Conservation (phyloP, 2,888 invertebrate species). For the Sussaba pulchella region DNA sequence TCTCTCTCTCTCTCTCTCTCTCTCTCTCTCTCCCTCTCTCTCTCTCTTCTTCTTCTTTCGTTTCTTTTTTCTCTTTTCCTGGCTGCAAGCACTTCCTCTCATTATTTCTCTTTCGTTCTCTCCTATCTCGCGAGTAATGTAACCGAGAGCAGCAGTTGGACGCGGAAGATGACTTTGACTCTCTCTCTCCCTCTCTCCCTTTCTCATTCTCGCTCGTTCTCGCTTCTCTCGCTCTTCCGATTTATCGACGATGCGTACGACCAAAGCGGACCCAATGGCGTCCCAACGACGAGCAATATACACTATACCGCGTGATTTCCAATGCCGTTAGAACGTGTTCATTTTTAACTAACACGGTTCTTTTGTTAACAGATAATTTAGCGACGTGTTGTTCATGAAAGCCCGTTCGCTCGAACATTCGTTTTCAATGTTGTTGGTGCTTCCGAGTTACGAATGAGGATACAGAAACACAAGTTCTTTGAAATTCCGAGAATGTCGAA, state of each 20-base stretch:
- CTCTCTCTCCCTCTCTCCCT: not conserved
- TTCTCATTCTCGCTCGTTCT: not conserved
- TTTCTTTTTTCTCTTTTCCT: slow-evolving; percentile 30
- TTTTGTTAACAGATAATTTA: slow-evolving; percentile 24
- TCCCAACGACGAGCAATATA: slow-evolving; percentile 54
- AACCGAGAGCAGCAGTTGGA: slow-evolving; percentile 16
- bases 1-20: slow-evolving; percentile 36
- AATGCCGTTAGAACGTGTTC: slow-evolving; percentile 19
- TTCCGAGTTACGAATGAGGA: not conserved
- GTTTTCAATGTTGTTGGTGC: not conserved
- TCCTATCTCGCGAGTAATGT: slow-evolving; percentile 56
- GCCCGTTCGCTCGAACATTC: not conserved
- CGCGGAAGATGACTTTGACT: slow-evolving; percentile 15
- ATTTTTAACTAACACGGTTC: slow-evolving; percentile 1
- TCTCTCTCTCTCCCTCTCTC: slow-evolving; percentile 24
- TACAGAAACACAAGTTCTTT: not conserved
- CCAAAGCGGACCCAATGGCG: slow-evolving; percentile 42
- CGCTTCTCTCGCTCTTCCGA: slow-evolving; percentile 17
- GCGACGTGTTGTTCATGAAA: slow-evolving; percentile 26
- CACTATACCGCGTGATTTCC: slow-evolving; percentile 34
- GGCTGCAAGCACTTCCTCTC: slow-evolving; percentile 53
- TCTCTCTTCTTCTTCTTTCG: slow-evolving; percentile 12
- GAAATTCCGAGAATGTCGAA: not conserved
- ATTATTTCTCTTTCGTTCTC: slow-evolving; percentile 63
- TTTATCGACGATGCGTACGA: slow-evolving; percentile 59